phyloP scores from a whole-genome alignment of 2,113 vertebrate species.

The Herpailurus yagouaroundi region DNA sequence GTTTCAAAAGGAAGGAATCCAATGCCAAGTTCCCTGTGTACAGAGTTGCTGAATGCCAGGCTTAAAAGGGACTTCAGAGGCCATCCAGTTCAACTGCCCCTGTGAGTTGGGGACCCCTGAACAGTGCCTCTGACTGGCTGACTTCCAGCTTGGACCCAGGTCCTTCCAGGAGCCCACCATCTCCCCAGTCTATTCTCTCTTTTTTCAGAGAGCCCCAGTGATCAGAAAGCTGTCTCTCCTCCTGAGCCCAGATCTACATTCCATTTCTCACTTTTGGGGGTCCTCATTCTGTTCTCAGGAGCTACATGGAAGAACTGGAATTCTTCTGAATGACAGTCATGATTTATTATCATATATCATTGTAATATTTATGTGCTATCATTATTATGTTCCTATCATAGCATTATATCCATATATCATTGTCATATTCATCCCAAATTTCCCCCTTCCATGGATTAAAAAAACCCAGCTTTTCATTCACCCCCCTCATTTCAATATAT shows the following conservation, averaged over 20 bases:
- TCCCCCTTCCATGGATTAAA: neutral
- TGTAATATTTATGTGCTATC: neutral
- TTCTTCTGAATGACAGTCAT: neutral
- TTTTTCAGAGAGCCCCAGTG: neutral
- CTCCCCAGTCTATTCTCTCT: neutral
- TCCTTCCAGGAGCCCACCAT: neutral
- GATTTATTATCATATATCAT: neutral
- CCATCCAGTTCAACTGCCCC: neutral
- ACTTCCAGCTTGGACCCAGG: neutral
- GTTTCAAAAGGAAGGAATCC: slow-evolving; percentile 20
- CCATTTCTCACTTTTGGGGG: neutral
- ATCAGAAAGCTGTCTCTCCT: neutral
- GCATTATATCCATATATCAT: neutral
- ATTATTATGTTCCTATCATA: neutral
- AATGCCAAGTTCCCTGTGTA: neutral
- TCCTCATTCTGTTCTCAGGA: neutral
- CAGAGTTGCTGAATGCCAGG: neutral
- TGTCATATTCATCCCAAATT: neutral
- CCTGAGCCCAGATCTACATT: neutral
- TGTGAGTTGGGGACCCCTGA: neutral
- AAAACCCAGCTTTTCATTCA: neutral
- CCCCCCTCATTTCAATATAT: too few species aligned
- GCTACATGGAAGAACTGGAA: neutral
- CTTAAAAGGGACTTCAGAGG: neutral
- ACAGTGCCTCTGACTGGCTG: neutral